Conservation (phyloP, 2,797 vertebrate genomes). For the Gadopsis marmoratus region DNA sequence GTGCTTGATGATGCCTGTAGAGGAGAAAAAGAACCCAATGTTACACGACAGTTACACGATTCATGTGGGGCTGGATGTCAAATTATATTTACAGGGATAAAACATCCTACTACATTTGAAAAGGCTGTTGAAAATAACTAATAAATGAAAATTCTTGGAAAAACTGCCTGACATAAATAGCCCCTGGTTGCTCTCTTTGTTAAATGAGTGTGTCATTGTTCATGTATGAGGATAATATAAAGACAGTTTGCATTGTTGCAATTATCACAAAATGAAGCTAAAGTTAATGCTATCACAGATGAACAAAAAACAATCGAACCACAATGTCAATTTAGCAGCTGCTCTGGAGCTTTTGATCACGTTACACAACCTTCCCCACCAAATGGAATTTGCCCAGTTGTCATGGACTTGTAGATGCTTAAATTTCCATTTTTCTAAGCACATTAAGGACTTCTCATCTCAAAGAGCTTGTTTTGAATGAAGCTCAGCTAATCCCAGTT, state of each 20-base stretch:
- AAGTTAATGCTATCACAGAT: too few relatives aligned
- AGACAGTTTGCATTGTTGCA: not conserved
- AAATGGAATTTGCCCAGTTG: not conserved
- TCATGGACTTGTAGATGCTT: not conserved
- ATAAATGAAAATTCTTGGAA: not conserved
- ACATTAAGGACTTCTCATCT: not conserved
- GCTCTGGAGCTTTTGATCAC: not conserved
- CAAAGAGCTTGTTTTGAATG: not conserved
- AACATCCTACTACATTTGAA: not conserved
- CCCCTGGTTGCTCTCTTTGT: not conserved
- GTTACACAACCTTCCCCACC: not conserved
- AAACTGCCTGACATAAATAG: not conserved
- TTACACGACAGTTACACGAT: not conserved
- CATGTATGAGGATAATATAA: not conserved
- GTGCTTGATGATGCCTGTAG: conserved; percentile 91
- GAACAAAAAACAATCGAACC: too few relatives aligned
- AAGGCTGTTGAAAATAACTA: not conserved
- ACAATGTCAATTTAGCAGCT: not conserved
- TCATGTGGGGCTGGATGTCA: not conserved
- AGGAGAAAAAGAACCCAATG: conserved; percentile 3
- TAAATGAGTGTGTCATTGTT: not conserved
- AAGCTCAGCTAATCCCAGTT: not conserved
- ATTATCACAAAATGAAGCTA: too few relatives aligned
- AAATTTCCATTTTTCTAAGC: not conserved
- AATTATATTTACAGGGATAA: not conserved